Evolutionary conservation across 2,113 vertebrate genomes (phyloP).

Genomic region (Notiomystis cincta): DNA sequence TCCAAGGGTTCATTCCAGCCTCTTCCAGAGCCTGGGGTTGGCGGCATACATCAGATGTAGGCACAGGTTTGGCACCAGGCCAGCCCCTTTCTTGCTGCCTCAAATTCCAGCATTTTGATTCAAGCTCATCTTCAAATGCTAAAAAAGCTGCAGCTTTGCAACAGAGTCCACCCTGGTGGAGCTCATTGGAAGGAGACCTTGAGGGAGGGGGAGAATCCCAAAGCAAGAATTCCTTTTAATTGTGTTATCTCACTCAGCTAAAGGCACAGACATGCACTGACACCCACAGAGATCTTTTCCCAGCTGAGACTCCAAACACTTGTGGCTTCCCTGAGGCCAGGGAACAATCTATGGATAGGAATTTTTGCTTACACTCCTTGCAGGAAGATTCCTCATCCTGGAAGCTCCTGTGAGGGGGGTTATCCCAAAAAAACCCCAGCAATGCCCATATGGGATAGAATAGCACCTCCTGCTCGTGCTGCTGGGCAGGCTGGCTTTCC

Average conservation of each 20-base stretch:
- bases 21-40: background rate
- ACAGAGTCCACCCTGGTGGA: background rate
- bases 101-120: background rate
- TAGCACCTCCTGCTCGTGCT: background rate
- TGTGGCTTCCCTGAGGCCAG: background rate
- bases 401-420: accelerated
- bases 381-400: background rate
- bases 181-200: background rate
- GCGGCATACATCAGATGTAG: slow-evolving; percentile 42
- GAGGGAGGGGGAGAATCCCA: background rate
- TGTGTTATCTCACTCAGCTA: background rate
- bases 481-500: background rate
- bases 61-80: background rate
- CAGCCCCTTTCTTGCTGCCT: background rate
- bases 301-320: background rate
- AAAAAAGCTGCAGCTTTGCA: background rate
- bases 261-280: background rate
- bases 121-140: slow-evolving; percentile 17
- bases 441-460: accelerated
- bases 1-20: background rate
- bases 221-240: accelerated
- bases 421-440: background rate
- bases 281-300: background rate
- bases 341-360: accelerated
- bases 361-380: accelerated